These are phyloP conservation scores for Brachypalpus laphriformis DNA, from an alignment of 2,888 invertebrate species.

Conservation along the genomic window DNA sequence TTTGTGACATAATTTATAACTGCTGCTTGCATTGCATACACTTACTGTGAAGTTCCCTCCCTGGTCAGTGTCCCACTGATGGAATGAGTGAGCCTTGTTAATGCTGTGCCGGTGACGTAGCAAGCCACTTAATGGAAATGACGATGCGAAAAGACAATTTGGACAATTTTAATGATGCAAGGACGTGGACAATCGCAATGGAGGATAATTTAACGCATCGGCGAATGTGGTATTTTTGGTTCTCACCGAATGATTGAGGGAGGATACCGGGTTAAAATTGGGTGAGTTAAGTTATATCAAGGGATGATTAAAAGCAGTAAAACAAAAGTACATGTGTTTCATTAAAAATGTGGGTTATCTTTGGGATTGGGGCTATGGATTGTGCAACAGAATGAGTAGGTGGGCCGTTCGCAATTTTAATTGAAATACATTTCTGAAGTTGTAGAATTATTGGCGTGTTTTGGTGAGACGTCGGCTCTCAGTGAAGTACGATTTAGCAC, in stretches of 20 bases:
- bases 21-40: conserved; percentile 17
- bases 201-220: conserved; percentile 45
- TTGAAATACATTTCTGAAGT: too few species aligned
- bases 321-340: not conserved
- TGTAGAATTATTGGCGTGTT: too few species aligned
- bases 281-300: conserved; percentile 6
- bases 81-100: conserved; percentile 17
- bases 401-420: too few species aligned
- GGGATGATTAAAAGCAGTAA: not conserved
- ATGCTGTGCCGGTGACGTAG: conserved; percentile 42
- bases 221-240: not conserved
- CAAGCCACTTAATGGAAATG: conserved; percentile 58
- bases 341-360: not conserved
- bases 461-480: too few species aligned
- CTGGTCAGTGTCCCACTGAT: not conserved
- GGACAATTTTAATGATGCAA: conserved; percentile 36
- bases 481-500: too few species aligned
- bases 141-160: conserved; percentile 42
- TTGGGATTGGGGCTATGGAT: not conserved
- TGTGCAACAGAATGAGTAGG: too few species aligned
- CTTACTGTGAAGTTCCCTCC: not conserved
- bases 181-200: conserved; percentile 22
- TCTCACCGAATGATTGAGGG: conserved; percentile 27
- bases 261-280: conserved; percentile 10
- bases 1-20: conserved; percentile 61